Percentiles rank a stretch among this genome's conserved stretches.
Evolutionary conservation across 2,888 invertebrate genomes (phyloP).

Genomic region (Drosophila mettleri): DNA sequence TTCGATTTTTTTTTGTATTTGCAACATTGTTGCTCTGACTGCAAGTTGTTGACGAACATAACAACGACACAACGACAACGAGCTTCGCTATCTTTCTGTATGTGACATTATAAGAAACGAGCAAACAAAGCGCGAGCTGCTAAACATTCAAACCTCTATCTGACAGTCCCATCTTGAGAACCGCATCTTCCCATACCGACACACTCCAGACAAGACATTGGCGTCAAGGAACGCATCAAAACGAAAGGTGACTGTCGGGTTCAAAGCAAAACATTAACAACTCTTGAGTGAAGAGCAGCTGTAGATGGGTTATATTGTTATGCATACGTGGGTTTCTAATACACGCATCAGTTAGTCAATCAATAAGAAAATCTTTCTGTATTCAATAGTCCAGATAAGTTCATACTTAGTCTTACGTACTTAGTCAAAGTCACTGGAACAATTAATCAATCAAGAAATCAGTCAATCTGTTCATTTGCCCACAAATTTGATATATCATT

Average conservation of each 20-base stretch:
- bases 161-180: conserved; percentile 4
- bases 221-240: conserved; percentile 74
- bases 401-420: no score
- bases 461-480: neutral
- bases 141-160: conserved; percentile 12
- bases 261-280: conserved; percentile 46
- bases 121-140: conserved; percentile 54
- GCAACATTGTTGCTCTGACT: conserved; percentile 62
- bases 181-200: conserved; percentile 1
- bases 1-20: conserved; percentile 62
- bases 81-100: conserved; percentile 46
- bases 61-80: conserved; percentile 5
- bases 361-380: no score
- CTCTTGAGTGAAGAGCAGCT: neutral
- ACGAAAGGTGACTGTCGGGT: conserved; percentile 74
- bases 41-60: conserved; percentile 37
- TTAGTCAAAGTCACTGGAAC: no score
- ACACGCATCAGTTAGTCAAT: neutral
- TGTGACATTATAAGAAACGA: conserved; percentile 52
- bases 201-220: conserved; percentile 44
- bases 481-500: no score
- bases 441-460: neutral
- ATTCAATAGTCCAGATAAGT: no score
- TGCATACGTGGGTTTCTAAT: neutral
- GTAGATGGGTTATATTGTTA: neutral